Base-by-base conservation (phyloP, 2,888 invertebrate genomes). In the Tholera decimalis region DNA sequence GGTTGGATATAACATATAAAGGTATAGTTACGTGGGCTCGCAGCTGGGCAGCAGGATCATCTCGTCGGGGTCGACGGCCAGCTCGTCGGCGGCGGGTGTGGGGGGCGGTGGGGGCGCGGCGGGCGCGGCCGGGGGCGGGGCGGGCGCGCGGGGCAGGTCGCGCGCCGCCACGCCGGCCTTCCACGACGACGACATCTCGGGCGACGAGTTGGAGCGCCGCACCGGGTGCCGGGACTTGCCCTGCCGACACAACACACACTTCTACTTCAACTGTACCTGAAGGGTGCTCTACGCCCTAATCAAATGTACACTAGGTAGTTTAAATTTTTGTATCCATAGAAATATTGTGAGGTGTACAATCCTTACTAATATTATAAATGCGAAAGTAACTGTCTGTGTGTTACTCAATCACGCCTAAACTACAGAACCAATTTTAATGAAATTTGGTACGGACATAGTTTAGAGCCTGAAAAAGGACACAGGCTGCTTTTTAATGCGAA, bases 151-250 rank as follows among this genome's bases (percentile, higher is more conserved):
- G 47, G 75, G 59, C 51, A 28, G 56, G n/a, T 49, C 78, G 65
- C 62, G 66, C 49, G 65, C 63, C 8, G 70, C 65, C 80, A 88
- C 80, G 46, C 69, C 85, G 82, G 97, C 97, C 70, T 98, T 97
- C 98, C 98, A 98, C 86, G 97, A 97, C 1, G 98, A 97, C 69
- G 98, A 98, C 98, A 98, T 98, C 95, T 98, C 98, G 1, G 98
- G 98, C 83, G 98, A 98, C 56, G 98, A 98, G 96, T 98, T 98
- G 46, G 98, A 98, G 70, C 98, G 96, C 1, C 98, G 96, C 65
- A 98, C 98, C 9, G 98, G 98, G 94, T 98, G 98, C 13, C 98
- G 96, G 0, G 97, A 96, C 83, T 96, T 96, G 80, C 93, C 91
- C 95, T 94, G 89, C 20, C 0, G 1, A 4, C 0, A 15, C 20